Conservation (phyloP, 2,797 vertebrate species). For the Macrochelys suwanniensis region DNA sequence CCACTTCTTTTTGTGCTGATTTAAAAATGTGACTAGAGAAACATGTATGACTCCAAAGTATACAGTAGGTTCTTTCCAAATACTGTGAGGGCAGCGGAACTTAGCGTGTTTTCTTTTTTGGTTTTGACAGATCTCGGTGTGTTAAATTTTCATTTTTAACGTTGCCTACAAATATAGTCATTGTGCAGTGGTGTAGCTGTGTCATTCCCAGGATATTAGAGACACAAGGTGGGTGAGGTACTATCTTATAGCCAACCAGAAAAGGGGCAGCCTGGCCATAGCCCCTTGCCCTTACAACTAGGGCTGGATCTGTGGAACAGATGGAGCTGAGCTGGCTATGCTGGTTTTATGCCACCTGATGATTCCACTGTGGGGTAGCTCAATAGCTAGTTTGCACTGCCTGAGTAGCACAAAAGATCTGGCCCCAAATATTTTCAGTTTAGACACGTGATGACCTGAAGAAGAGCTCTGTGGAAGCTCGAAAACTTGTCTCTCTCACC, state of each 20-base stretch:
- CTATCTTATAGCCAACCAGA: background rate
- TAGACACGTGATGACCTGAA: background rate
- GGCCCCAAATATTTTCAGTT: background rate
- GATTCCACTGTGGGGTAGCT: background rate
- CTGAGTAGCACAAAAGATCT: background rate
- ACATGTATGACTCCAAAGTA: background rate
- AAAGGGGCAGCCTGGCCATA: background rate
- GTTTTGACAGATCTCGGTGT: background rate
- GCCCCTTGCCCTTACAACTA: fast-evolving
- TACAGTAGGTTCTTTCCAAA: background rate
- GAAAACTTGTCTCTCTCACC: background rate
- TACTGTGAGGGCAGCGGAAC: background rate
- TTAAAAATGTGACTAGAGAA: background rate
- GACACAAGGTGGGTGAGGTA: background rate
- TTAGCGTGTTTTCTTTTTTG: background rate
- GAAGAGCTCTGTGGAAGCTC: background rate
- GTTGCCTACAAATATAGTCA: background rate
- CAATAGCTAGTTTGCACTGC: background rate
- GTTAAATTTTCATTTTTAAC: background rate
- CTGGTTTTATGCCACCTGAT: background rate
- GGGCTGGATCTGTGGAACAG: background rate
- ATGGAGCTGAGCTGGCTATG: background rate
- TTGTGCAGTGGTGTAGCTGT: background rate
- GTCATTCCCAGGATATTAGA: background rate
- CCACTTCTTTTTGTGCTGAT: background rate